A percentile compares a stretch with the other conserved stretches of the same genome.
phyloP scores from a whole-genome alignment of 2,113 vertebrate species.

The Echinops telfairi region DNA sequence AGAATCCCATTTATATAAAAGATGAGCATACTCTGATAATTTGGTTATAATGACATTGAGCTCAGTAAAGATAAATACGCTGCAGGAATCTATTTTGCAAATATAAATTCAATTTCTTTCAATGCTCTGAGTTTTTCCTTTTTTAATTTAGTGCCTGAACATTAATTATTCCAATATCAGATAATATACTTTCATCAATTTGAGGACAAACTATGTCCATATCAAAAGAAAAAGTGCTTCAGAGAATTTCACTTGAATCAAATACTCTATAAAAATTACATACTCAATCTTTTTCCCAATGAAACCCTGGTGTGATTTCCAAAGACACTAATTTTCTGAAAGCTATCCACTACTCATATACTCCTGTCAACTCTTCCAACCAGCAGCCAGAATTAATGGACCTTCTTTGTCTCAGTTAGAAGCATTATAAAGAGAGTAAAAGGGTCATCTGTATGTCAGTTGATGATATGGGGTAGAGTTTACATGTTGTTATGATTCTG shows the following conservation, averaged over 20 bases:
- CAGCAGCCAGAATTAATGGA: not conserved
- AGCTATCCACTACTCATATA: not conserved
- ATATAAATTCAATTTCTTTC: conserved; percentile 68
- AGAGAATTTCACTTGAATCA: conserved; percentile 56
- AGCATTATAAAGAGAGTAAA: conserved; percentile 12
- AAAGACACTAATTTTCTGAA: not conserved
- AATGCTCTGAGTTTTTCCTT: conserved; percentile 60
- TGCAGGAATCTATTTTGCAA: conserved; percentile 65
- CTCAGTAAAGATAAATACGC: conserved; percentile 72
- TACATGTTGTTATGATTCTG: not conserved
- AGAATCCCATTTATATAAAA: conserved; percentile 74
- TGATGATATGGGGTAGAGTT: not conserved
- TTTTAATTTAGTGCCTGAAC: conserved; percentile 52
- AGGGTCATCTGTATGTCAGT: not conserved
- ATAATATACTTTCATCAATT: conserved; percentile 56
- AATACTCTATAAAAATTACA: not conserved
- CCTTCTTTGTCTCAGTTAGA: not conserved
- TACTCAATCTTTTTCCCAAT: conserved; percentile 4
- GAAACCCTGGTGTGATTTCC: not conserved
- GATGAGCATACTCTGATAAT: conserved; percentile 68
- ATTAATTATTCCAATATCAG: conserved; percentile 73
- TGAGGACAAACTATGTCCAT: conserved; percentile 28
- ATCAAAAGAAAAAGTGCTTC: conserved; percentile 43
- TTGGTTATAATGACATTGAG: conserved; percentile 71
- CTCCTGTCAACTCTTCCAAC: not conserved